Base-by-base conservation (phyloP, 1,140 invertebrate genomes). In the Drosophila watanabei region DNA sequence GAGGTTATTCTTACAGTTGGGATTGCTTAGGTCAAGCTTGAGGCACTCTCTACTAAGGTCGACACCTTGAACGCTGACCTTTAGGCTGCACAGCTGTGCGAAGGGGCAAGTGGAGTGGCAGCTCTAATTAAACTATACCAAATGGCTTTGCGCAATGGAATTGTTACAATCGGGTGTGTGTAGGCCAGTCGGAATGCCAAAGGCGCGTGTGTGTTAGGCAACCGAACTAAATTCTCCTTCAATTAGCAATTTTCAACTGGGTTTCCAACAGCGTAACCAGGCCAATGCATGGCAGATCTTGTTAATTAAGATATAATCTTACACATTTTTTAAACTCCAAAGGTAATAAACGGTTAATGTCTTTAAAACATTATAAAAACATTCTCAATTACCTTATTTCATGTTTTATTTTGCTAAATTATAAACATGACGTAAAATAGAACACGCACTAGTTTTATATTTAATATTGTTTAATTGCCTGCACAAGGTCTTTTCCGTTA, bases 51-150 rank as follows among this genome's bases (percentile, higher is more conserved):
- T 28, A 16, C 54, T 32, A 8, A 11, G 30, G 30, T 48, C 62
- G 49, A 65, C 78, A 78, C 86, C 85, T 88, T 89, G 80, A 87
- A 71, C 77, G 54, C 49, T 88, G 85, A 89, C 78, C 84, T 89
- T 78, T 62, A 49, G 60, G 58, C 63, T 60, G 57, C 28, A 58
- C 46, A 65, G 41, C 39, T 49, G 64, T 51, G n/a, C 28, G 9
- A 54, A 57, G 68, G 68, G 57, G 52, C 57, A 61, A 46, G 57
- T 61, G 33, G 33, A 37, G 57, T 68, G 61, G 46, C 64, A 54
- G 46, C 68, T 80, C 61, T 79, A 88, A 88, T 88, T 88, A 84
- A 73, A 84, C 85, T 72, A 78, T 79, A 66, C 71, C 68, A 88
- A 88, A 76, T 83, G 83, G 41, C 75, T 78, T 78, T 82, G 76